Percentiles rank a stretch among this genome's conserved stretches.
phyloP scores from a whole-genome alignment of 2,113 vertebrate species.

The Vombatus ursinus region DNA sequence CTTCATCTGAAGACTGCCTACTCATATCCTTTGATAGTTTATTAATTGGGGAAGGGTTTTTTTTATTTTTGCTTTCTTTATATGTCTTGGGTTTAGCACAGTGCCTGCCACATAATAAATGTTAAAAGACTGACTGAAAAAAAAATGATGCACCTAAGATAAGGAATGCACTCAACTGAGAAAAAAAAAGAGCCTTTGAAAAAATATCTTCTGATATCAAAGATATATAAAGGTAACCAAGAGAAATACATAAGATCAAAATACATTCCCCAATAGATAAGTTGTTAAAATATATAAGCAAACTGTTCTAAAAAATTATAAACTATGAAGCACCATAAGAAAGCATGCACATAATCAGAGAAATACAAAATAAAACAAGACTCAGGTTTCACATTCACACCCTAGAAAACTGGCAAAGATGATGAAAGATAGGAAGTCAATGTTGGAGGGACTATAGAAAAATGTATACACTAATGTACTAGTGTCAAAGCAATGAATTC shows the following conservation, averaged over 20 bases:
- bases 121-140: neutral
- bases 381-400: neutral
- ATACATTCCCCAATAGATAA: neutral
- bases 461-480: neutral
- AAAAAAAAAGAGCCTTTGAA: neutral
- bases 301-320: neutral
- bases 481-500: neutral
- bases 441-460: neutral
- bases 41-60: too few species aligned
- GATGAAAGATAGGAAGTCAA: neutral
- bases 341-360: neutral
- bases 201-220: neutral
- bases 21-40: too few species aligned
- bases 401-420: neutral
- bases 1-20: too few species aligned
- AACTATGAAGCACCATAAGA: neutral
- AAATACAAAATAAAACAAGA: neutral
- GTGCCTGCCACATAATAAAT: neutral
- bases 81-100: too few species aligned
- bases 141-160: neutral
- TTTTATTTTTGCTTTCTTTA: too few species aligned
- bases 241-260: neutral
- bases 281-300: neutral
- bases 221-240: neutral
- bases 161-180: neutral